phyloP scores from a whole-genome alignment of 2,113 vertebrate species.

The Nothoprocta perdicaria region DNA sequence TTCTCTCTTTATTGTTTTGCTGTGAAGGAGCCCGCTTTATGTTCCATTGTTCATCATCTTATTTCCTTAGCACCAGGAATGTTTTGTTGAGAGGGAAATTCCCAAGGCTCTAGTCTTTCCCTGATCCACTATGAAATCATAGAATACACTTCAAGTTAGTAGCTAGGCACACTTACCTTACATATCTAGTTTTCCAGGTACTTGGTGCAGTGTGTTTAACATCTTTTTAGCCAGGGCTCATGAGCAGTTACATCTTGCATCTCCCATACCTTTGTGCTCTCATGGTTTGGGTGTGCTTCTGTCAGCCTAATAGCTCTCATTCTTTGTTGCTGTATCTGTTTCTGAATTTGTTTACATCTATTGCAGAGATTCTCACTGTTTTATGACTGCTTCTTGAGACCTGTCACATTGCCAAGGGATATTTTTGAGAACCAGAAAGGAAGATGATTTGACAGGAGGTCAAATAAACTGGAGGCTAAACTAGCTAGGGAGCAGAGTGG shows the following conservation, averaged over 20 bases:
- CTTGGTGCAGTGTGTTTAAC: neutral
- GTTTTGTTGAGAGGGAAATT: neutral
- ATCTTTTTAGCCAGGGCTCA: neutral
- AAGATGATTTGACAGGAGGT: neutral
- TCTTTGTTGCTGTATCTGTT: neutral
- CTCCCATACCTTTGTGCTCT: accelerated
- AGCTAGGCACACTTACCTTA: neutral
- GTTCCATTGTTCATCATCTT: neutral
- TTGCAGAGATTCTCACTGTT: neutral
- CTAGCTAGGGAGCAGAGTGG: neutral
- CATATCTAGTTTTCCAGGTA: neutral
- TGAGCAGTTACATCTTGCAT: neutral
- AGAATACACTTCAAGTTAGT: neutral
- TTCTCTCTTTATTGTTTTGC: neutral
- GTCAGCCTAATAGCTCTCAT: neutral
- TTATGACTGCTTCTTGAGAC: neutral
- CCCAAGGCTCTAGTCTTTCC: neutral
- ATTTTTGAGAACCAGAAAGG: neutral
- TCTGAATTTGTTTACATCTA: neutral
- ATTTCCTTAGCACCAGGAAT: accelerated
- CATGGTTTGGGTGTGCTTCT: neutral
- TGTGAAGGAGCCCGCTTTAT: neutral
- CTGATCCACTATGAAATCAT: neutral
- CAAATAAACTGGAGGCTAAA: neutral
- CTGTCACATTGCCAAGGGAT: neutral